A percentile compares a stretch with the other conserved stretches of the same genome.
Conservation (phyloP, 2,888 invertebrate genomes). For the Strigamia crassipes region DNA sequence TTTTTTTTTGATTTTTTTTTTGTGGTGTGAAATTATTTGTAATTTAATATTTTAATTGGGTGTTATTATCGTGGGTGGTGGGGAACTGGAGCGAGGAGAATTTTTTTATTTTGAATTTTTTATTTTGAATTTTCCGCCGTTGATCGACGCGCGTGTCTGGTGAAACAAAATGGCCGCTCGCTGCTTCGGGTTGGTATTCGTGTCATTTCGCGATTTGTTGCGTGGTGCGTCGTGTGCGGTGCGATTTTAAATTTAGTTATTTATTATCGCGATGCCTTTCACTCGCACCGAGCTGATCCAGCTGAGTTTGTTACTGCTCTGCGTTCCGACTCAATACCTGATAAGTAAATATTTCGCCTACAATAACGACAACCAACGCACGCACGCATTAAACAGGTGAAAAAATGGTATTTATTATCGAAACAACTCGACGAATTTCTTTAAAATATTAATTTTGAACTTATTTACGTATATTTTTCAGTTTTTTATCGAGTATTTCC, state of each 20-base stretch:
- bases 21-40: not conserved
- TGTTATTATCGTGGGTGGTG: not conserved
- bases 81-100: not conserved
- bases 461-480: too few relatives aligned
- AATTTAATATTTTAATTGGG: not conserved
- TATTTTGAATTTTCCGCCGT: not conserved
- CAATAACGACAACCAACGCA: slow-evolving; percentile 47
- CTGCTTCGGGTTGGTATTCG: not conserved
- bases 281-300: slow-evolving; percentile 54
- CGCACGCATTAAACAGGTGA: slow-evolving; percentile 10
- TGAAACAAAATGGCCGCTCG: not conserved
- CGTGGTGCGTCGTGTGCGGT: too few relatives aligned
- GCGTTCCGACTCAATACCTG: slow-evolving; percentile 59
- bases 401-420: not conserved
- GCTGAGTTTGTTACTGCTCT: slow-evolving; percentile 56
- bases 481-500: slow-evolving; percentile 54
- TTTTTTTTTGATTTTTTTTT: not conserved
- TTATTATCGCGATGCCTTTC: slow-evolving; percentile 50
- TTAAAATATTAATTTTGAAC: too few relatives aligned
- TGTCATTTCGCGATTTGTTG: slow-evolving; percentile 6
- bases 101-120: not conserved
- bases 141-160: not conserved
- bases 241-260: too few relatives aligned
- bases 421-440: too few relatives aligned
- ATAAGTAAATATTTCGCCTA: slow-evolving; percentile 54